Evolutionary conservation across 35 echinoderm and acorn worm genomes (phyloP).

Genomic region (Lytechinus variegatus): DNA sequence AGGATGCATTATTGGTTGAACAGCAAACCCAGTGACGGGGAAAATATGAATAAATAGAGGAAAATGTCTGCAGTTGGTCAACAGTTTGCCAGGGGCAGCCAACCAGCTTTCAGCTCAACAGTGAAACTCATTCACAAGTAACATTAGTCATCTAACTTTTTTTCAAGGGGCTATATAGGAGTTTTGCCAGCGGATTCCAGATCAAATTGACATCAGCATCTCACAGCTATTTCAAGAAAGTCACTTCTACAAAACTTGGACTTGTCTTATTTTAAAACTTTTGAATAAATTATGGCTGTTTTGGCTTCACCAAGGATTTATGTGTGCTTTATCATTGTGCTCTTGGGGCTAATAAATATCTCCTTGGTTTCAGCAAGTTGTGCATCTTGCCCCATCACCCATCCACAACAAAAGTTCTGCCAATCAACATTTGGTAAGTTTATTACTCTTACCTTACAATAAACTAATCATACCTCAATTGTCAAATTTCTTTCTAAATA

Average conservation of each 20-base stretch:
- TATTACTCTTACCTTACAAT: background rate
- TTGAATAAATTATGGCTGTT: background rate
- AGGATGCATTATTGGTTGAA: background rate
- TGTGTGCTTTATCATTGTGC: background rate
- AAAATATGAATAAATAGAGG: constrained; percentile 31
- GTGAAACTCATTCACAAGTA: constrained; percentile 13
- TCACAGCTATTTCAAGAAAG: background rate
- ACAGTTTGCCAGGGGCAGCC: constrained; percentile 37
- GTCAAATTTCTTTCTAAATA: background rate
- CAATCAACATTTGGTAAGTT: constrained; percentile 63
- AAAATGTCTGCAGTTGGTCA: constrained; percentile 21
- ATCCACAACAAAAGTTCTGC: constrained; percentile 75
- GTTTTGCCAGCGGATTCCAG: background rate
- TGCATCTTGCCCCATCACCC: constrained; percentile 51
- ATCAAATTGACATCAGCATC: background rate
- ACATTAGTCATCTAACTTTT: background rate
- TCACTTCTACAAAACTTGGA: background rate
- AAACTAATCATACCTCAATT: no score
- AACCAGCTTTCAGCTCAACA: constrained; percentile 9
- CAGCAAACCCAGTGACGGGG: background rate
- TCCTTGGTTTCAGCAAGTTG: constrained; percentile 29
- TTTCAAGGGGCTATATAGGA: background rate
- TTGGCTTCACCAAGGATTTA: background rate
- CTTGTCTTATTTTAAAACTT: background rate
- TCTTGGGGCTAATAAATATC: constrained; percentile 13